phyloP scores from a whole-genome alignment of 2,888 invertebrate genomes.

The Hyposoter didymator region DNA sequence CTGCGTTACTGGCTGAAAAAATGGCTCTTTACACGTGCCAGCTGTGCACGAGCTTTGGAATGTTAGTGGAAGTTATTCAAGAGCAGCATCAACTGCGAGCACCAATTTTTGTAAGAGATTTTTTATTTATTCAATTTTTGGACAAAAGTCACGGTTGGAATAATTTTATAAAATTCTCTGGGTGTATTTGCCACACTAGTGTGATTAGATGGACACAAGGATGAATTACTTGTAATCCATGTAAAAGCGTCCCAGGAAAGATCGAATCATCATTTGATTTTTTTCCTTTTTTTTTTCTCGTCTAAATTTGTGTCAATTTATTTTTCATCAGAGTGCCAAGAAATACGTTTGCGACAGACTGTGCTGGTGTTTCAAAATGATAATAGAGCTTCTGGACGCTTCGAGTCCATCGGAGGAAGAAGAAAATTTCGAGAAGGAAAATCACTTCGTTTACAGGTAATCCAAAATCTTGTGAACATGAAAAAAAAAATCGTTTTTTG shows the following conservation, averaged over 20 bases:
- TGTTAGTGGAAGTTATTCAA: conserved; percentile 78
- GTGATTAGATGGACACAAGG: too few relatives aligned
- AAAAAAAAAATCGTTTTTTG: not conserved
- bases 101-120: conserved; percentile 78
- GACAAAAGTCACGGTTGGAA: too few relatives aligned
- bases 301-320: not conserved
- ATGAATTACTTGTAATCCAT: too few relatives aligned
- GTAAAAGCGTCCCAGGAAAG: too few relatives aligned
- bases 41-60: conserved; percentile 76
- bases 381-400: conserved; percentile 77
- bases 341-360: conserved; percentile 81
- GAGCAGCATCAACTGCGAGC: conserved; percentile 80
- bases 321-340: conserved; percentile 76
- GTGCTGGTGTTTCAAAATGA: conserved; percentile 80
- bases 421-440: conserved; percentile 77
- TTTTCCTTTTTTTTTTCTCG: not conserved
- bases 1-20: conserved; percentile 75
- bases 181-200: too few relatives aligned
- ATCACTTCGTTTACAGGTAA: conserved; percentile 82
- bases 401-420: conserved; percentile 76
- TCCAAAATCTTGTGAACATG: conserved; percentile 28
- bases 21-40: conserved; percentile 79
- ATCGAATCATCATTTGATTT: too few relatives aligned
- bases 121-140: not conserved
- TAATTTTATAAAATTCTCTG: too few relatives aligned